These are phyloP conservation scores for Agrochola lota DNA, from an alignment of 2,888 invertebrate species.

Conservation along the genomic window DNA sequence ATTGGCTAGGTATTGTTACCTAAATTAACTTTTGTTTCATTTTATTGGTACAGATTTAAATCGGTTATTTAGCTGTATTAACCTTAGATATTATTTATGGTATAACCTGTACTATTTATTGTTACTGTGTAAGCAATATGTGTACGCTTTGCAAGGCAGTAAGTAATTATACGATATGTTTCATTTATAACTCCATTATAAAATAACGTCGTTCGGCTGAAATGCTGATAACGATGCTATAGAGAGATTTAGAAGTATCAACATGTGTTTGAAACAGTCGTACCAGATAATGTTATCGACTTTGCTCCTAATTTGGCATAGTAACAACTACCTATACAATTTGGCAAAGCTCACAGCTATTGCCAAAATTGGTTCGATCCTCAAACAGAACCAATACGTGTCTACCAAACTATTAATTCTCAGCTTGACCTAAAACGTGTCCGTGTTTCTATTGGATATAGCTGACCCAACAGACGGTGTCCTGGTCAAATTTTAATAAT, in stretches of 20 bases:
- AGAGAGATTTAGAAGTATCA: not conserved
- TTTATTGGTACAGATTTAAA: too few species aligned
- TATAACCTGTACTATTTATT: not conserved
- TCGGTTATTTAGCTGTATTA: too few species aligned
- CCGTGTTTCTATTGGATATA: not conserved
- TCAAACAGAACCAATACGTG: slow-evolving; percentile 18
- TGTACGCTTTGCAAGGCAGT: too few species aligned
- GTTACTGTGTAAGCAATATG: too few species aligned
- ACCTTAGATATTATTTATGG: too few species aligned
- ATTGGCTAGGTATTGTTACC: not conserved
- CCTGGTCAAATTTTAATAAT: not conserved
- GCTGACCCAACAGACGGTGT: not conserved
- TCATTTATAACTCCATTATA: too few species aligned
- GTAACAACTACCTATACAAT: slow-evolving; percentile 40
- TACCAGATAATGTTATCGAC: slow-evolving; percentile 29
- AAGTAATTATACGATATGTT: too few species aligned
- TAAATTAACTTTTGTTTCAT: not conserved
- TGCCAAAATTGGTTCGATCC: slow-evolving; percentile 38
- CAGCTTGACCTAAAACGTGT: not conserved
- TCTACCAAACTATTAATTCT: not conserved
- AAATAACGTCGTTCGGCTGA: not conserved
- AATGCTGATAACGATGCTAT: not conserved
- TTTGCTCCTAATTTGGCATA: slow-evolving; percentile 49
- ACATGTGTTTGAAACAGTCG: slow-evolving; percentile 2
- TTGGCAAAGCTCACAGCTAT: slow-evolving; percentile 45